A percentile compares a stretch with the other conserved stretches of the same genome.
Conservation (phyloP, 2,888 invertebrate genomes). For the Lasioglossum zephyrum region DNA sequence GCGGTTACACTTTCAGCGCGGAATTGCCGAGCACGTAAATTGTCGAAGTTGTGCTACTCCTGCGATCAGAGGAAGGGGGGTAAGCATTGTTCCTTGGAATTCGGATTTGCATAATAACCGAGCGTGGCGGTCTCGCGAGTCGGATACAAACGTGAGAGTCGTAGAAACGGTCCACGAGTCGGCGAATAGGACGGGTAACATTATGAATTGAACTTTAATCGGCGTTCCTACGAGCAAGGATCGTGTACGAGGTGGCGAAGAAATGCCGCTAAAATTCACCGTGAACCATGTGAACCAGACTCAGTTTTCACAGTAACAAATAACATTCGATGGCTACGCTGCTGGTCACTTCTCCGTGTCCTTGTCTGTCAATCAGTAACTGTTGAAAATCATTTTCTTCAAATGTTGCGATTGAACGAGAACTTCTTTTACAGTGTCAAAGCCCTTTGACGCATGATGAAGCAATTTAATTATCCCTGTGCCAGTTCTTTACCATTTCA, state of each 20-base stretch:
- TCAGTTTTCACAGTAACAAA: neutral
- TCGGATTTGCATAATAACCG: conserved; percentile 77
- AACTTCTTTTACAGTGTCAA: no score
- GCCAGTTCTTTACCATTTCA: no score
- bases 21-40: conserved; percentile 65
- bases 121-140: conserved; percentile 48
- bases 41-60: conserved; percentile 37
- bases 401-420: no score
- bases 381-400: no score
- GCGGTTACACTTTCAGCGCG: conserved; percentile 57
- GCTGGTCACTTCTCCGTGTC: neutral
- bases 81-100: conserved; percentile 73
- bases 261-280: conserved; percentile 40
- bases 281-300: neutral
- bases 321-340: neutral
- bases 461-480: no score
- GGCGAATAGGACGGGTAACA: conserved; percentile 36
- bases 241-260: conserved; percentile 19
- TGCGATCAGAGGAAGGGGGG: neutral
- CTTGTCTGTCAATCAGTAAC: no score
- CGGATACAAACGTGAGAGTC: conserved; percentile 58
- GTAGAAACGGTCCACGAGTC: conserved; percentile 35
- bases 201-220: conserved; percentile 57
- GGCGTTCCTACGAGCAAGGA: conserved; percentile 42
- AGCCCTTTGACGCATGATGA: no score